Base-by-base conservation (phyloP, 2,888 invertebrate species). In the Chouioia cunea region DNA sequence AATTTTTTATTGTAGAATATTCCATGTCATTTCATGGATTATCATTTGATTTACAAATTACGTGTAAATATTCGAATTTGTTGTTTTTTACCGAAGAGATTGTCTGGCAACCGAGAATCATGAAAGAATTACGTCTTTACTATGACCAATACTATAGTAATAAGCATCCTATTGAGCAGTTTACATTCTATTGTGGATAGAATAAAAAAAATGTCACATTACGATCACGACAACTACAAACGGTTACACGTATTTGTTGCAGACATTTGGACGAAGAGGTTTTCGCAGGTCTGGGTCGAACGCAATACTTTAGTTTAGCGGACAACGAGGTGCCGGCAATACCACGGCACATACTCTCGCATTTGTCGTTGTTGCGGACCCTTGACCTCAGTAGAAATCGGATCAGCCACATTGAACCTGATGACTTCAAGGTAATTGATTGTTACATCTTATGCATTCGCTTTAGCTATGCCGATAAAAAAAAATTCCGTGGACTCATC, bases 381-480 rank as follows among this genome's bases (percentile, higher is more conserved):
- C 87, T 97, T 72, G 95, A 96, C 85, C 87, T 97, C 70, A 93
- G 93, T 76, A 89, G 95, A 76, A 94, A 95, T 80, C 91, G 90
- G 76, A 92, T 97, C 76, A 89, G 89, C 71, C 89, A 90, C 62
- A 89, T 97, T 64, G 89, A 90, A 36, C 89, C 92, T 75, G 90
- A 91, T 63, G 94, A 93, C 81, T 92, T 97, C 77, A 90, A 90
- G 87, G 94, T 93, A 87, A 87, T 87, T 66, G 10, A 18, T 18
- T 58, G 47, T 59, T 43, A 36, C 36, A 36, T 50, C 18, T 50
- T 50, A 50, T 50, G 50, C 16, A 6, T 50, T 20, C 50, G 18
- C 10, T 10, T 16, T 6, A 4, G 10, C 50, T 0, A 50, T 1
- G 16, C 50, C 50, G 18, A 50, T n/a, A 10, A 16, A 50, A 50